Evolutionary conservation across 2,797 vertebrate genomes (phyloP), one percentile per base, ranked within the genome.

Genomic region (Spea hammondii): DNA sequence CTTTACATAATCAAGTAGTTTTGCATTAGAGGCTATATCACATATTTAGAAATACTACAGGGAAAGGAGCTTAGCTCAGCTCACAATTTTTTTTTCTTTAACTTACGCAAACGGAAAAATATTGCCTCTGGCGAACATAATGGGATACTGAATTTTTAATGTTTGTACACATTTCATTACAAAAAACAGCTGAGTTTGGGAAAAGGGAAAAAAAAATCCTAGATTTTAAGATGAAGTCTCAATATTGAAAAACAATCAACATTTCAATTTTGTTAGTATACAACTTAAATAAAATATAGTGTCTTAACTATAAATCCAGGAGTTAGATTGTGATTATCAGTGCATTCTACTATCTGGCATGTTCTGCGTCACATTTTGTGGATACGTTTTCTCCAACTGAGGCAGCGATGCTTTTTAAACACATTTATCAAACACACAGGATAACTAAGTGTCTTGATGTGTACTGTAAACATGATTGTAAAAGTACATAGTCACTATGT

Each of bases 61-160:
- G 84, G 86, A 86, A 79, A 83, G 87, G 85, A 83, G 50, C 84
- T 84, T 69, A 85, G 72, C 73, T 84, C 79, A 83, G 84, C 85
- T 86, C 87, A 84, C 87, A 89, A 90, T 53, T 84, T 86, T 83
- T 89, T 87, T 83, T 6, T 17, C n/a, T 62, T 2, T 62, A 62
- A 32, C 59, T 32, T 14, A 17, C 84, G 86, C 87, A 89, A 88
- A 89, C 88, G 91, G 90, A 91, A 91, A 92, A 89, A 88, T 87
- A 88, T 83, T 85, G 90, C 89, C 86, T 83, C 83, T 83, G 85
- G 88, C 89, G 87, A 86, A 81, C 85, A 86, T 88, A 89, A 88
- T 87, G 83, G 85, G 87, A 88, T 90, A 82, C 85, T 88, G 84
- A 84, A 89, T 90, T 89, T 89, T 88, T 88, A 89, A 88, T 89